Conservation (phyloP, 2,113 vertebrate species). For the Tetrax tetrax region DNA sequence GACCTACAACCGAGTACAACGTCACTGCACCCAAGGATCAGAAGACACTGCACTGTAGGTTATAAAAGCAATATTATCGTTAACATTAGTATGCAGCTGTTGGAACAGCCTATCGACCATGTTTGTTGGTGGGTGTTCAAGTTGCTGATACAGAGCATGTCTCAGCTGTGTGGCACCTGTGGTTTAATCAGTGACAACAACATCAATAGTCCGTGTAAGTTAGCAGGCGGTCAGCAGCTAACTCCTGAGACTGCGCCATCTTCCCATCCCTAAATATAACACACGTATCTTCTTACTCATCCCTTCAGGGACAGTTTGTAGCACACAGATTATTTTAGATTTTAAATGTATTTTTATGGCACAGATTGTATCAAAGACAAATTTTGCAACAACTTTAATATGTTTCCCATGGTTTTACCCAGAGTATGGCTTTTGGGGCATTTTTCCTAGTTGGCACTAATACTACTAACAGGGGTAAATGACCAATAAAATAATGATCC, state of each 20-base stretch:
- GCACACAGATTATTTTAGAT: background rate
- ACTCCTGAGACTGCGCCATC: too few relatives aligned
- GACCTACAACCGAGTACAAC: background rate
- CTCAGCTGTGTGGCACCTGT: background rate
- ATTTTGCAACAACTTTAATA: background rate
- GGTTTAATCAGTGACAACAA: background rate
- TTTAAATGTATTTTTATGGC: background rate
- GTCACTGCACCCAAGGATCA: background rate
- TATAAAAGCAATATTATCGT: background rate
- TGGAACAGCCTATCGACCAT: background rate
- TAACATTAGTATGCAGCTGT: background rate
- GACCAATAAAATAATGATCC: background rate
- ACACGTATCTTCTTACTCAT: background rate
- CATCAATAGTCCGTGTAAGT: too few relatives aligned
- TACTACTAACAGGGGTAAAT: background rate
- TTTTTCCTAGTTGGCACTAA: background rate
- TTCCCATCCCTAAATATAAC: background rate
- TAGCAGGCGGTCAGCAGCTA: background rate
- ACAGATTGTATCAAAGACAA: background rate
- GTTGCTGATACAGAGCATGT: background rate
- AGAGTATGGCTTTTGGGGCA: background rate
- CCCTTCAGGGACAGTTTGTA: background rate
- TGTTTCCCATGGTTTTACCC: background rate
- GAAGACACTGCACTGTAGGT: rapidly evolving
- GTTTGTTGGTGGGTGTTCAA: background rate